Conservation (phyloP, 2,888 invertebrate genomes). For the Scaptomyza caliginosa region DNA sequence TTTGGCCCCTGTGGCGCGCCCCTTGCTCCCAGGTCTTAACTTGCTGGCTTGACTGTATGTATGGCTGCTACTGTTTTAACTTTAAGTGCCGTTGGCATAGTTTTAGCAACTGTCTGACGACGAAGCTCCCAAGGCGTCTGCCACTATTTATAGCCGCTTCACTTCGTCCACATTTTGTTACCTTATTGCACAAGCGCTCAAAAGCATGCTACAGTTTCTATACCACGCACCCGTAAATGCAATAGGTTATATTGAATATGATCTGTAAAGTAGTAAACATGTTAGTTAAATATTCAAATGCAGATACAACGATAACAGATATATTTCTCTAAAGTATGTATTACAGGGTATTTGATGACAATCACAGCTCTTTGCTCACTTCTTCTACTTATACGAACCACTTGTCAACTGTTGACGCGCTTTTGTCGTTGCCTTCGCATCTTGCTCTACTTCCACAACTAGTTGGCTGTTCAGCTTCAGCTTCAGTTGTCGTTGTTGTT, state of each 20-base stretch:
- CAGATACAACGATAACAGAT: no score
- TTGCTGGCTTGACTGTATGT: constrained; percentile 4
- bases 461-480: constrained; percentile 6
- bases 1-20: constrained; percentile 11
- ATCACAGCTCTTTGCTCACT: background rate
- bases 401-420: constrained; percentile 74
- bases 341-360: constrained; percentile 32
- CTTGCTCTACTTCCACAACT: constrained; percentile 40
- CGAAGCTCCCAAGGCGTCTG: constrained; percentile 64
- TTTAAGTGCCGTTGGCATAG: constrained; percentile 73
- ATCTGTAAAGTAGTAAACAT: background rate
- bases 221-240: background rate
- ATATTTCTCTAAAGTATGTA: background rate
- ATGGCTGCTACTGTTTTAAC: constrained; percentile 36
- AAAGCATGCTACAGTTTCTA: constrained; percentile 22
- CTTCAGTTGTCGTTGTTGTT: constrained; percentile 19
- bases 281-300: no score
- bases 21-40: background rate
- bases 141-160: constrained; percentile 62
- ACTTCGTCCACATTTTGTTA: constrained; percentile 35
- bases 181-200: constrained; percentile 33
- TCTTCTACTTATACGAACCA: constrained; percentile 30
- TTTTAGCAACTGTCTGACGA: constrained; percentile 59
- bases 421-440: constrained; percentile 53
- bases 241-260: constrained; percentile 5